A percentile compares a stretch with the other conserved stretches of the same genome.
These are phyloP conservation scores for Drosophila tanythrix DNA, from an alignment of 2,888 invertebrate genomes.

Conservation along the genomic window DNA sequence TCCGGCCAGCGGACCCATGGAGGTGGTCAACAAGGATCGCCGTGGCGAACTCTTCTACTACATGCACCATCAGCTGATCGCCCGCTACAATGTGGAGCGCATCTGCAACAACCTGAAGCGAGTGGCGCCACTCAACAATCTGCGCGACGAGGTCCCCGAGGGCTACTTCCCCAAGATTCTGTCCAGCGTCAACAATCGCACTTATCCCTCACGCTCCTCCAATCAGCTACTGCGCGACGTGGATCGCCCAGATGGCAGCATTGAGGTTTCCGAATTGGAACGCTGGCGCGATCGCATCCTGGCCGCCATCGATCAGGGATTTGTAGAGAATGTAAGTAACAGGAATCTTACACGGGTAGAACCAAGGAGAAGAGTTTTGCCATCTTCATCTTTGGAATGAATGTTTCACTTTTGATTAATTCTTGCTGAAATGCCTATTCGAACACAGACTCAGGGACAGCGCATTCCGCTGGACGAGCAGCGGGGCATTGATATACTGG, in stretches of 20 bases:
- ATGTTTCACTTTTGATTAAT: not conserved
- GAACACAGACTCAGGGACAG: conserved; percentile 61
- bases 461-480: conserved; percentile 82
- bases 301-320: conserved; percentile 90
- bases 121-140: conserved; percentile 88
- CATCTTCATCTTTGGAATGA: not conserved
- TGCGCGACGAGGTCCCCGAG: conserved; percentile 89
- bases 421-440: not conserved
- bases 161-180: conserved; percentile 94
- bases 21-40: conserved; percentile 90
- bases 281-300: conserved; percentile 91
- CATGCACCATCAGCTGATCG: conserved; percentile 88
- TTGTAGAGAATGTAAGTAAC: conserved; percentile 86
- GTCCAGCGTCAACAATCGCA: conserved; percentile 88
- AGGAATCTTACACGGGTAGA: not conserved
- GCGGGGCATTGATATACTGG: conserved; percentile 91
- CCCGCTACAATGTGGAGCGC: conserved; percentile 91
- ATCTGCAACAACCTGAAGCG: conserved; percentile 89
- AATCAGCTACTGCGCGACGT: conserved; percentile 88
- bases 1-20: conserved; percentile 88
- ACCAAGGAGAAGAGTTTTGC: not conserved
- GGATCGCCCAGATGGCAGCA: conserved; percentile 88
- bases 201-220: conserved; percentile 90
- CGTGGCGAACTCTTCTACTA: conserved; percentile 91
- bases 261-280: conserved; percentile 87